These are phyloP conservation scores for Stictonetta naevosa DNA, from an alignment of 2,113 vertebrate genomes.

Conservation along the genomic window DNA sequence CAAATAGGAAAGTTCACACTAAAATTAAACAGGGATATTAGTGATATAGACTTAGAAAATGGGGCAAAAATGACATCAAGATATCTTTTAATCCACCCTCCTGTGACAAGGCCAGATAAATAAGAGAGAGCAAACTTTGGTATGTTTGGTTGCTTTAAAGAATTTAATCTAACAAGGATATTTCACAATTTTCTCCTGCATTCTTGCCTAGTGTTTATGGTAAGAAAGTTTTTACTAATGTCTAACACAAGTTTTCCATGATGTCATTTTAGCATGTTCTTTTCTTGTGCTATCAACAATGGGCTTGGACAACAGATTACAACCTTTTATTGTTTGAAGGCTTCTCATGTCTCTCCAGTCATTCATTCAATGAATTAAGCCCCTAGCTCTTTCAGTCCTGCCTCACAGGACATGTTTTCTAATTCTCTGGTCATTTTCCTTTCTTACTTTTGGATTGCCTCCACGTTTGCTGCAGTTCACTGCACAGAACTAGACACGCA, in stretches of 20 bases:
- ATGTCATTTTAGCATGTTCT: neutral
- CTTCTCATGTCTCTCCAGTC: neutral
- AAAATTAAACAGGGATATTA: neutral
- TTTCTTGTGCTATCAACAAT: neutral
- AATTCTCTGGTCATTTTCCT: constrained; percentile 4
- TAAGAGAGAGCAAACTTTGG: neutral
- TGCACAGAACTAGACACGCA: neutral
- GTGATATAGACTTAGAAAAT: neutral
- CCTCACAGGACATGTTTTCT: neutral
- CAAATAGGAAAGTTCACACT: neutral
- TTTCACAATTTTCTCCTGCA: neutral
- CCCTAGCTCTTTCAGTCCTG: neutral
- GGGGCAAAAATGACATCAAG: neutral
- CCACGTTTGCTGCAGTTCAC: constrained; percentile 7
- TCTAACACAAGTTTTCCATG: neutral
- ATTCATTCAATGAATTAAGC: neutral
- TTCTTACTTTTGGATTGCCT: constrained; percentile 13
- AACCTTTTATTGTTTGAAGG: neutral
- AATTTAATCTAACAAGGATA: neutral
- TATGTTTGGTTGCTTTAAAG: neutral
- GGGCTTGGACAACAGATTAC: neutral
- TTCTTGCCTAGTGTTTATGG: neutral
- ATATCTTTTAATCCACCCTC: neutral
- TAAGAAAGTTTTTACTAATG: neutral
- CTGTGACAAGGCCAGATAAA: neutral